A percentile compares a stretch with the other conserved stretches of the same genome.
Conservation (phyloP, 1,140 invertebrate species). For the Brachionus asplanchnoidis region DNA sequence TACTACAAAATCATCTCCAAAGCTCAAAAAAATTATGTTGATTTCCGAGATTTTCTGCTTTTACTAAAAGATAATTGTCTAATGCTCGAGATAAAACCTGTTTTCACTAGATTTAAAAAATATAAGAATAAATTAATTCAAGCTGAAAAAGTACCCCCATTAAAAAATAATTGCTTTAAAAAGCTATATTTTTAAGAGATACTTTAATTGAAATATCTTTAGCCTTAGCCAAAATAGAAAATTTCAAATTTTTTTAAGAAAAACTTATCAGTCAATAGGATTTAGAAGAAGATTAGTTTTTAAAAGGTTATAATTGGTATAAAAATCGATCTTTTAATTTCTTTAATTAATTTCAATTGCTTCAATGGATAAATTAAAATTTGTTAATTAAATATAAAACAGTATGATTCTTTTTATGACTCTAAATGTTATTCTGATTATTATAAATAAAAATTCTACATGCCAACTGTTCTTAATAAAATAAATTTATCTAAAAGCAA, state of each 20-base stretch:
- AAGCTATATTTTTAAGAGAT: background rate
- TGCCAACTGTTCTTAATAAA: background rate
- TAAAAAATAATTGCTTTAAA: too few species aligned
- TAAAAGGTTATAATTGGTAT: too few species aligned
- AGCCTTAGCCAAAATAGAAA: too few species aligned
- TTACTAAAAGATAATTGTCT: background rate
- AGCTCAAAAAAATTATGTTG: background rate
- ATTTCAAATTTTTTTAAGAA: too few species aligned
- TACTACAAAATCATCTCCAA: background rate
- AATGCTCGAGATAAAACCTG: background rate
- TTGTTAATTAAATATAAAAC: too few species aligned
- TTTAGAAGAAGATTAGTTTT: too few species aligned
- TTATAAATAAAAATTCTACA: background rate
- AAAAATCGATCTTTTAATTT: background rate
- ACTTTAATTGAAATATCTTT: background rate
- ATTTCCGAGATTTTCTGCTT: background rate
- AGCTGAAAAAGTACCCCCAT: background rate
- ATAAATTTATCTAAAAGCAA: background rate
- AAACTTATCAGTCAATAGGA: too few species aligned
- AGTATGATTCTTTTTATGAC: too few species aligned
- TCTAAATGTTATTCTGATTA: background rate
- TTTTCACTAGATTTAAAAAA: too few species aligned
- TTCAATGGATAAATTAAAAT: background rate
- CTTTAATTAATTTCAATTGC: background rate
- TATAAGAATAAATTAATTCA: background rate